Evolutionary conservation across 2,888 invertebrate species (phyloP), one percentile per base, ranked within the genome.

Genomic region (Erebia aethiops): DNA sequence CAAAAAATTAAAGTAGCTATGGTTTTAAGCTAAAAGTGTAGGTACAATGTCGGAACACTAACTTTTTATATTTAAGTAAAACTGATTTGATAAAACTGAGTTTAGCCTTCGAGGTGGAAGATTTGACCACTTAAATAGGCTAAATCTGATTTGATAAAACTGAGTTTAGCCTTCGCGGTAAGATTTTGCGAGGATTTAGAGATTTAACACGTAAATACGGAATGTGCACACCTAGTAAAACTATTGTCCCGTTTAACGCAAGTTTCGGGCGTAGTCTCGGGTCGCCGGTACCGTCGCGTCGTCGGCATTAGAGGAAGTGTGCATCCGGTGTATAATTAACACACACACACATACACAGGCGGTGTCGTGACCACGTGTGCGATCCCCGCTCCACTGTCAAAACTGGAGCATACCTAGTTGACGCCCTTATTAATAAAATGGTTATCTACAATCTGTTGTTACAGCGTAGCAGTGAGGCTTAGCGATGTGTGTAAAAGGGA

Each of bases 271-370:
- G 67, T 61, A 46, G 73, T 52, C 73, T 61, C 58, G 61, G 52
- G 67, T 49, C 66, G 65, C 75, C 77, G 70, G 56, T 46, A 18
- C 43, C 52, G 43, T 11, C 46, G 66, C 52, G 43, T 11, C 46
- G 66, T 21, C 73, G 77, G 79, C 79, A 81, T 78, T 80, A 77
- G 79, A 81, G 86, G 86, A 86, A 85, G 83, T 79, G 77, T 69
- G 80, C 83, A 79, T 86, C 86, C 87, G 84, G 86, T 81, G 77
- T 80, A 81, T 84, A 86, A 85, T 85, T 85, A 84, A 81, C 80
- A 76, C 73, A 73, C 70, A 69, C 73, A 72, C 60, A 70, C 46
- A 46, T 2, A 68, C 13, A 35, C 54, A 56, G 68, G n/a, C 62
- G 62, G 75, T 75, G 77, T 74, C 75, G 76, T 71, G 71, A 69